Evolutionary conservation across 2,888 invertebrate species (phyloP).

Genomic region (Fragum fragum): DNA sequence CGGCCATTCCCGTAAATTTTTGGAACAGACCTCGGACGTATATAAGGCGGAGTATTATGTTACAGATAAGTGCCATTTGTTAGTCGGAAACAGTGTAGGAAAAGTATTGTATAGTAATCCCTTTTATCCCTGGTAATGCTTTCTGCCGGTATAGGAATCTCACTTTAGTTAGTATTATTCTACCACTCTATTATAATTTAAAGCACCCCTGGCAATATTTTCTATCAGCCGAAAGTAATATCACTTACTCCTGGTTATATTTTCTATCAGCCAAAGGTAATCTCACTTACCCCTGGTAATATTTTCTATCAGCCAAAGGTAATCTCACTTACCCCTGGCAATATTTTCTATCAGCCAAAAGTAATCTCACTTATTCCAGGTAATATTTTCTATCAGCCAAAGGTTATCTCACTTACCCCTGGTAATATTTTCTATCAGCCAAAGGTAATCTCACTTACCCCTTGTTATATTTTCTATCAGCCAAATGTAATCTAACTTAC

Average conservation of each 20-base stretch:
- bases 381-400: too few species aligned
- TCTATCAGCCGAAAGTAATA: constrained; percentile 89
- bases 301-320: constrained; percentile 96
- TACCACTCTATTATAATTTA: constrained; percentile 90
- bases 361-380: too few species aligned
- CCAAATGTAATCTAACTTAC: constrained; percentile 91
- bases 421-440: constrained; percentile 98
- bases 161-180: constrained; percentile 97
- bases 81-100: too few species aligned
- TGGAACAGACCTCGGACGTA: too few species aligned
- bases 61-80: too few species aligned
- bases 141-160: constrained; percentile 93
- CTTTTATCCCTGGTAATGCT: constrained; percentile 98
- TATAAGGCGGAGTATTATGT: too few species aligned
- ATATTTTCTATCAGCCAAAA: constrained; percentile 98
- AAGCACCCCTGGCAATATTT: constrained; percentile 99
- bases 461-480: constrained; percentile 99
- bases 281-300: constrained; percentile 97
- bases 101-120: too few species aligned
- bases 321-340: constrained; percentile 97
- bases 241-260: constrained; percentile 98
- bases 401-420: constrained; percentile 95
- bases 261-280: constrained; percentile 94
- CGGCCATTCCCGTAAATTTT: too few species aligned
- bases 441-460: constrained; percentile 92